Conservation (phyloP, 2,113 vertebrate genomes). For the Tachysurus vachellii region DNA sequence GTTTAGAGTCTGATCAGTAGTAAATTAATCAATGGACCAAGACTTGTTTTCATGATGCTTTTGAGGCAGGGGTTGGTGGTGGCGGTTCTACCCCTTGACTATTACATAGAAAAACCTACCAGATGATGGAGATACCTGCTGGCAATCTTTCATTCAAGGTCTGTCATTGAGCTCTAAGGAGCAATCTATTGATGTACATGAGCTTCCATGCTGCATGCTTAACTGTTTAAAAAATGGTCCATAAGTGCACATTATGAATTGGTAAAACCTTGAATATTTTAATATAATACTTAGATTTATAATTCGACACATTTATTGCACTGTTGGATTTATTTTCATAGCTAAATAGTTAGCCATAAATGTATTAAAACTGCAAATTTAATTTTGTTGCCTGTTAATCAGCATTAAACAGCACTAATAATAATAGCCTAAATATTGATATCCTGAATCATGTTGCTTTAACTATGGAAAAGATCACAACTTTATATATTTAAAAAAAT, state of each 20-base stretch:
- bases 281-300: background rate
- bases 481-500: background rate
- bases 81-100: background rate
- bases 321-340: background rate
- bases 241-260: background rate
- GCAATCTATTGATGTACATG: background rate
- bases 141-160: background rate
- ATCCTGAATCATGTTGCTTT: background rate
- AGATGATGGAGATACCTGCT: background rate
- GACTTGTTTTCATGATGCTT: background rate
- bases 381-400: background rate
- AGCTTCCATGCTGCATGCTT: background rate
- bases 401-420: background rate
- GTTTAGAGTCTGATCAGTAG: too few relatives aligned
- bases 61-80: background rate
- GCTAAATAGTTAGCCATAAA: background rate
- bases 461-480: background rate
- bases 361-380: background rate
- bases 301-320: background rate
- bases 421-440: background rate
- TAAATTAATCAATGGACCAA: background rate
- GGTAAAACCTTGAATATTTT: background rate
- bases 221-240: background rate
- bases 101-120: background rate
- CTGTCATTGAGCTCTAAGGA: background rate